These are phyloP conservation scores for Boloria euphrosyne DNA, from an alignment of 2,888 invertebrate genomes.

Conservation along the genomic window DNA sequence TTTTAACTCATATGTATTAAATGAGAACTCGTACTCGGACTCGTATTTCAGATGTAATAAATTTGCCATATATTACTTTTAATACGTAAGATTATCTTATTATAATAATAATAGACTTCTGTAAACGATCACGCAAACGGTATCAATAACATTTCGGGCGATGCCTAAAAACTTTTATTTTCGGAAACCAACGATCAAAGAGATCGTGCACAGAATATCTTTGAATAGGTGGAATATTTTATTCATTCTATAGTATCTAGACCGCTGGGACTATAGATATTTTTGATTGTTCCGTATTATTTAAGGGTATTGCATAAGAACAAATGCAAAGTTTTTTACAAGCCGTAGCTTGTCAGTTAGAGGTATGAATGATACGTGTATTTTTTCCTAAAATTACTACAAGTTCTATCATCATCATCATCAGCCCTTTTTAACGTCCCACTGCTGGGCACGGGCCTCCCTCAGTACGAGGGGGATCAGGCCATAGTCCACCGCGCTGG, in stretches of 20 bases:
- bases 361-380: too few species aligned
- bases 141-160: conserved; percentile 21
- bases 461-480: too few species aligned
- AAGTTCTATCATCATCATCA: too few species aligned
- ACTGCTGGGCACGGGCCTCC: too few species aligned
- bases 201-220: conserved; percentile 35
- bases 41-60: too few species aligned
- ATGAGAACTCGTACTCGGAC: not conserved
- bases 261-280: conserved; percentile 1
- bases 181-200: conserved; percentile 32
- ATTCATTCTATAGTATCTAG: conserved; percentile 37
- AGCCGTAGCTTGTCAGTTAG: too few species aligned
- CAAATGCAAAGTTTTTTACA: not conserved
- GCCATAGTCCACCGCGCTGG: too few species aligned
- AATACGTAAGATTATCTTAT: conserved; percentile 3
- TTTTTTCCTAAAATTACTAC: too few species aligned
- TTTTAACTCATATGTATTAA: not conserved
- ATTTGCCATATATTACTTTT: not conserved
- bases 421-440: too few species aligned
- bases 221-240: conserved; percentile 40
- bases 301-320: conserved; percentile 3
- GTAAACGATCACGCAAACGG: conserved; percentile 24
- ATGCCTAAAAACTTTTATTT: conserved; percentile 28
- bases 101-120: conserved; percentile 18
- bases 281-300: conserved; percentile 9